A percentile compares a stretch with the other conserved stretches of the same genome.
These are phyloP conservation scores for Drosophila gaucha DNA, from an alignment of 2,888 invertebrate genomes.

Conservation along the genomic window DNA sequence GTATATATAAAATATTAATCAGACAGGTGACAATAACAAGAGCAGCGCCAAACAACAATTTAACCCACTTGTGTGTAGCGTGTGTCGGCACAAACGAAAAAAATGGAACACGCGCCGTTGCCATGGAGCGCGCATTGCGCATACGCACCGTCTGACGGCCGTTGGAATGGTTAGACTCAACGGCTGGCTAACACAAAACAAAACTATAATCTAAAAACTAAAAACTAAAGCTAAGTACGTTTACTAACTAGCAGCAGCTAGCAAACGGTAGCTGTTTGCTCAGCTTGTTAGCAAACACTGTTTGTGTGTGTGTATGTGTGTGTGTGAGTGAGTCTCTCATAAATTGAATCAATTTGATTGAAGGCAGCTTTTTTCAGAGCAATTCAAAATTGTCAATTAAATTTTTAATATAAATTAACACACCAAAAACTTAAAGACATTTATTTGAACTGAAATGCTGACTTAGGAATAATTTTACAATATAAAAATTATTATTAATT, in stretches of 20 bases:
- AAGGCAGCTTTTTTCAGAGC: slow-evolving; percentile 16
- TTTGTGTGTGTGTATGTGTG: slow-evolving; percentile 5
- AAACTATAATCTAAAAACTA: slow-evolving; percentile 2
- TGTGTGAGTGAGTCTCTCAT: slow-evolving; percentile 18
- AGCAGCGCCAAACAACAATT: slow-evolving; percentile 40
- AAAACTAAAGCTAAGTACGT: slow-evolving; percentile 41
- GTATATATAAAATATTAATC: slow-evolving; percentile 66
- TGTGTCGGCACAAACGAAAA: slow-evolving; percentile 45
- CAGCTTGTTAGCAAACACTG: slow-evolving; percentile 60
- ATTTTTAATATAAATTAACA: slow-evolving; percentile 3
- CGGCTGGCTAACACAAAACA: slow-evolving; percentile 12
- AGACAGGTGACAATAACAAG: slow-evolving; percentile 78
- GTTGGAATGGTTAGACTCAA: slow-evolving; percentile 33
- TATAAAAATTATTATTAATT: background rate
- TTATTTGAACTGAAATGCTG: background rate
- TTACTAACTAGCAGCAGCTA: slow-evolving; percentile 51
- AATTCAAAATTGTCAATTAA: slow-evolving; percentile 6
- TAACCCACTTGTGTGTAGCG: slow-evolving; percentile 54
- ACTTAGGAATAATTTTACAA: background rate
- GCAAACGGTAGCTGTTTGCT: slow-evolving; percentile 60
- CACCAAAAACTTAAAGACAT: background rate
- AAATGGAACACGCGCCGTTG: slow-evolving; percentile 60
- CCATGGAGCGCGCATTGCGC: slow-evolving; percentile 65
- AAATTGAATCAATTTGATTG: slow-evolving; percentile 49
- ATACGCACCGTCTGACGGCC: slow-evolving; percentile 70